A percentile compares a stretch with the other conserved stretches of the same genome.
These are phyloP conservation scores for Lateolabrax maculatus DNA, from an alignment of 2,797 vertebrate species.

Conservation along the genomic window DNA sequence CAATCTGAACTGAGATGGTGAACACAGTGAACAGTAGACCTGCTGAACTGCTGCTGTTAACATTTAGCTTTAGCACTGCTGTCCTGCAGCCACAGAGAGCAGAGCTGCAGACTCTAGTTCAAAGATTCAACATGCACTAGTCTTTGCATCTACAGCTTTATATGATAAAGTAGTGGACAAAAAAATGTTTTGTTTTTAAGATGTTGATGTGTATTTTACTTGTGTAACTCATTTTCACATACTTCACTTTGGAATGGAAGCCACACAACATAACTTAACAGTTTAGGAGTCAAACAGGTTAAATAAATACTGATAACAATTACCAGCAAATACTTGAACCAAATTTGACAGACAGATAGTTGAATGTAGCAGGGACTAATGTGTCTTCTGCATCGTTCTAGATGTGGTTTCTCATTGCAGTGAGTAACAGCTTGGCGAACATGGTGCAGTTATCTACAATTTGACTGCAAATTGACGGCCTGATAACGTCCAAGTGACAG, in stretches of 20 bases:
- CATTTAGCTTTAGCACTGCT: background rate
- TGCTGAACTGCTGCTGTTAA: background rate
- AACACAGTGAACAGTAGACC: background rate
- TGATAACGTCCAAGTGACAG: constrained; percentile 2
- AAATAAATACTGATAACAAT: background rate
- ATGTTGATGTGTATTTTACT: background rate
- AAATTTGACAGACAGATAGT: background rate
- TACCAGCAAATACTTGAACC: background rate
- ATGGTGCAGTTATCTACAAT: background rate
- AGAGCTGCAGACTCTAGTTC: background rate
- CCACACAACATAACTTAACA: too few species aligned
- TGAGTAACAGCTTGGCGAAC: background rate
- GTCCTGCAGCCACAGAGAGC: background rate
- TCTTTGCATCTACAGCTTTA: background rate
- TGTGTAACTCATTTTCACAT: background rate
- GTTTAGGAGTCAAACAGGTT: background rate
- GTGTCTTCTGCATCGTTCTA: background rate
- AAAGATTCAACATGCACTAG: background rate
- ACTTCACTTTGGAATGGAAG: background rate
- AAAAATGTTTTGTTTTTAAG: background rate
- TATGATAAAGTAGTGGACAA: background rate
- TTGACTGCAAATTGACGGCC: background rate
- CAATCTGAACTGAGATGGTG: background rate
- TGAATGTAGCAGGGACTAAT: background rate
- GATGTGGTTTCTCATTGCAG: background rate